Conservation (phyloP, 2,797 vertebrate genomes). For the Acanthopagrus latus region DNA sequence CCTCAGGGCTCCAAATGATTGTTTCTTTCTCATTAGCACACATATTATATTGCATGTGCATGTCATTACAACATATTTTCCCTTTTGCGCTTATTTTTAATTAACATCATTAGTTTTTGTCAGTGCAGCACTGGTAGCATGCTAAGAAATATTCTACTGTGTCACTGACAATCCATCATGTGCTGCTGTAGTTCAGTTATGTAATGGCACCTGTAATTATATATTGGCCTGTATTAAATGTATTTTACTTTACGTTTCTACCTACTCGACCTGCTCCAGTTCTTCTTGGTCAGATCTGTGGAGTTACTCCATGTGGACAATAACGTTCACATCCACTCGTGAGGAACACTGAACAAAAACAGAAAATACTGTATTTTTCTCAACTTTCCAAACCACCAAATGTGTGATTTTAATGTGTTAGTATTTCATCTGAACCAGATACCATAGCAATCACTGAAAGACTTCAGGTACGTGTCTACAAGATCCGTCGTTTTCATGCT, state of each 20-base stretch:
- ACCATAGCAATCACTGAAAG: not conserved
- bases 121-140: not conserved
- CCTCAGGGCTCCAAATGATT: not conserved
- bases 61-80: not conserved
- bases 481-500: no score
- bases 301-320: not conserved
- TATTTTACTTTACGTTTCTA: not conserved
- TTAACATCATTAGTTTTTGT: not conserved
- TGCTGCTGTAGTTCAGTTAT: not conserved
- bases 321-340: no score
- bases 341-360: not conserved
- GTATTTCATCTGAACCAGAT: not conserved
- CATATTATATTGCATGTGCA: not conserved
- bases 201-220: not conserved
- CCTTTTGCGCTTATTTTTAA: not conserved
- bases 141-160: not conserved
- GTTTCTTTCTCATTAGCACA: not conserved
- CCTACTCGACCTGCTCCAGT: not conserved
- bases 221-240: not conserved
- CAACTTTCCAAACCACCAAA: not conserved
- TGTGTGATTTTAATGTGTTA: not conserved
- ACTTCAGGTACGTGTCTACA: no score
- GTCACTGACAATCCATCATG: not conserved
- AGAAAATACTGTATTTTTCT: not conserved
- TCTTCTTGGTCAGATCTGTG: not conserved